These are phyloP conservation scores for Leucophenga varia DNA, from an alignment of 1,140 invertebrate genomes.

Conservation along the genomic window DNA sequence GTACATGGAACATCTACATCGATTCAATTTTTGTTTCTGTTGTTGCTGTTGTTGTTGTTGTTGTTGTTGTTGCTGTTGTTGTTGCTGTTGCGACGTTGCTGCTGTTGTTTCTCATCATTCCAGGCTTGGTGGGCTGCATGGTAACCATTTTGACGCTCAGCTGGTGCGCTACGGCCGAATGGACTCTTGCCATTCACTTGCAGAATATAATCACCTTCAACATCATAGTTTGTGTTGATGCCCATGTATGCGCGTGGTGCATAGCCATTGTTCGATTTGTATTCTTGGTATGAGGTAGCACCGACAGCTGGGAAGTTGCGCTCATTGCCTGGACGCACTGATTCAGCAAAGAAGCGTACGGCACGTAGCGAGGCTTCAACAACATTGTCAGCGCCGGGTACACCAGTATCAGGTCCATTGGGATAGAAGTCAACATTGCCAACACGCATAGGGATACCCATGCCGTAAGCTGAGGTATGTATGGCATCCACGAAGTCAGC, in stretches of 20 bases:
- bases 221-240: conserved; percentile 36
- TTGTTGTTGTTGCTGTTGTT: background rate
- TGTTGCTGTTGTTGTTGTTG: background rate
- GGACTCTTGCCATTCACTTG: conserved; percentile 47
- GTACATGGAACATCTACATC: too few species aligned
- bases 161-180: conserved; percentile 47
- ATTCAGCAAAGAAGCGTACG: conserved; percentile 65
- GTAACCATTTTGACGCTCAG: conserved; percentile 39
- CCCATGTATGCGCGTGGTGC: conserved; percentile 52
- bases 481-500: conserved; percentile 70
- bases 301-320: conserved; percentile 43
- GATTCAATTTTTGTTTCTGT: too few species aligned
- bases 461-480: conserved; percentile 72
- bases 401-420: conserved; percentile 61
- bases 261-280: conserved; percentile 45
- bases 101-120: conserved; percentile 26
- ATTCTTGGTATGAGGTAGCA: conserved; percentile 41
- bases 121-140: conserved; percentile 37
- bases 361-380: conserved; percentile 67
- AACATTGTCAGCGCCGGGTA: conserved; percentile 60
- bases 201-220: conserved; percentile 48
- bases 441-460: conserved; percentile 67
- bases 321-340: conserved; percentile 58
- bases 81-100: conserved; percentile 10
- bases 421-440: conserved; percentile 79